Evolutionary conservation across 2,888 invertebrate species (phyloP), one percentile per base, ranked within the genome.

Genomic region (Melieria picta): DNA sequence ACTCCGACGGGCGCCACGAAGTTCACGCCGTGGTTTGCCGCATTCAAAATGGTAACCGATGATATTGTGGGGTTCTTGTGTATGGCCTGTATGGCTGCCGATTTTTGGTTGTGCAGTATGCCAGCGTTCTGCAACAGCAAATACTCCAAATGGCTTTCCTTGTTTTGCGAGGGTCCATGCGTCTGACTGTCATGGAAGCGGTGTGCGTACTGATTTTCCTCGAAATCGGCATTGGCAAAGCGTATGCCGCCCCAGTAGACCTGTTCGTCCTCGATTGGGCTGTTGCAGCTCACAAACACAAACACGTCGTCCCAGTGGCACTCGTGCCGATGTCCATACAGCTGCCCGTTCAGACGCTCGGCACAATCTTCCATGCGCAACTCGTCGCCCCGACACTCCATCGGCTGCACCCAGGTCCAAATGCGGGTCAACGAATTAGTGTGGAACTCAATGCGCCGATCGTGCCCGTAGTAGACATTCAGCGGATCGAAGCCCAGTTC

Each of bases 191-290:
- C 94, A 80, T 95, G 95, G 71, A 94, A 91, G 69, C 94, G 90
- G 79, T 94, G 91, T 78, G 94, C 93, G 82, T 94, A 95, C 3
- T 93, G 87, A 75, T 93, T 92, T 84, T 95, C 94, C 84, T 98
- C 97, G 84, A 96, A 97, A 84, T 95, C 93, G 4, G 94, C 91
- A 83, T 94, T 92, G 0, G 97, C 93, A 84, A 98, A 97, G 74
- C 98, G 90, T 75, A 99, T 92, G 50, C 99, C 99, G 57, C 99
- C 99, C 99, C 99, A 99, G 82, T 96, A 96, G 63, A 93, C 91
- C 4, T 80, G 79, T 42, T 79, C 78, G 71, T 90, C 88, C 10
- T 90, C 88, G 6, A 81, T 81, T 5, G 91, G 88, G 5, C 93
- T 86, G 82, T 93, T 93, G 83, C 99, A 99, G 79, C 95, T 93